Percentiles rank a stretch among this genome's conserved stretches.
phyloP scores from a whole-genome alignment of 2,797 vertebrate genomes.

The Sebastes glaucus region DNA sequence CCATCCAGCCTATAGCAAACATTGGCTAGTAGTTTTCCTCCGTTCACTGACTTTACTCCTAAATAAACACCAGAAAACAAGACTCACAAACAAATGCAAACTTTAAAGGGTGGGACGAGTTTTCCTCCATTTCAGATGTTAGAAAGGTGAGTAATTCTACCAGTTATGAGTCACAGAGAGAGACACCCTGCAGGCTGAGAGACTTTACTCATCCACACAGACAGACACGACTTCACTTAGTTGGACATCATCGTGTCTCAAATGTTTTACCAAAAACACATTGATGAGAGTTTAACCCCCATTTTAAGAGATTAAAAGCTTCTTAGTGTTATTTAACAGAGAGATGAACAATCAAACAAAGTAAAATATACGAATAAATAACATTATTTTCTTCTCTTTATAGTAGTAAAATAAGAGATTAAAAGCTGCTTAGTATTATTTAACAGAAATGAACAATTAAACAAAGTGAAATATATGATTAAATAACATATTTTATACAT shows the following conservation, averaged over 20 bases:
- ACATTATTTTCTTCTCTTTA: too few species aligned
- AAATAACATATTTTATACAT: not conserved
- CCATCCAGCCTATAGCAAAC: not conserved
- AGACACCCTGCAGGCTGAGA: conserved; percentile 14
- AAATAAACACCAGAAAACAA: not conserved
- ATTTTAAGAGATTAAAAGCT: not conserved
- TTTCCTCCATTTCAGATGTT: not conserved
- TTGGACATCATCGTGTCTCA: not conserved
- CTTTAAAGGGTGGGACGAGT: not conserved
- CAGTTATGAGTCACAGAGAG: conserved; percentile 46
- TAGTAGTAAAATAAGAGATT: too few species aligned
- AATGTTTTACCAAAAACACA: not conserved
- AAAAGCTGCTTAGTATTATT: too few species aligned
- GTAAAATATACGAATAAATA: too few species aligned
- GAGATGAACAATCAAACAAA: too few species aligned
- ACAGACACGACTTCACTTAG: not conserved
- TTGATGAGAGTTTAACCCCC: not conserved
- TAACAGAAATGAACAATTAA: not conserved
- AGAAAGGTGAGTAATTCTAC: not conserved
- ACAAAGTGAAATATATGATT: not conserved
- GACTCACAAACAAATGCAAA: not conserved
- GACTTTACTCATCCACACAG: conserved; percentile 46
- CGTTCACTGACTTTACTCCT: not conserved
- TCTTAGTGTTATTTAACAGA: not conserved
- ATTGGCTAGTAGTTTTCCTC: not conserved